Base-by-base conservation (phyloP, 2,888 invertebrate species). In the Therioaphis trifolii region DNA sequence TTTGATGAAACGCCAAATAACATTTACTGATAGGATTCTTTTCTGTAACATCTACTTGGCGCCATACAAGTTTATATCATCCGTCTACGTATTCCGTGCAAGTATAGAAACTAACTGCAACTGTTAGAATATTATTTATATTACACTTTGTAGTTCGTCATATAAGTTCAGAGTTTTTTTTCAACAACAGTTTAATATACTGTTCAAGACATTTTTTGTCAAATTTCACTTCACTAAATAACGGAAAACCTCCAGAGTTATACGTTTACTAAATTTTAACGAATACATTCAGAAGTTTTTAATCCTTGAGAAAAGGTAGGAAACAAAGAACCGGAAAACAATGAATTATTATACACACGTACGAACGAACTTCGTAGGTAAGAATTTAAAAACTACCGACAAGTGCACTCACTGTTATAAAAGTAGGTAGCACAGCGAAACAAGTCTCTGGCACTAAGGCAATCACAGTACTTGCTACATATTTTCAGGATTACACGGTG, bases 1-100 rank as follows among this genome's bases (percentile, higher is more conserved):
- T 63, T 49, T 76, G 76, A 76, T 11, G 76, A 76, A 63, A 63
- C n/a, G 76, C 76, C 76, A 76, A 76, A 63, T 49, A 63, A 49
- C 46, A 63, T 76, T 76, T 76, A 46, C 46, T n/a, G 49, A 72
- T 61, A 29, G 29, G 29, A 43, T 58, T 58, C 58, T 18, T 24
- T 63, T 63, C n/a, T 29, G 40, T 43, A 18, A 27, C 58, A 58
- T 63, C 27, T 15, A 29, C 2, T 21, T 5, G 76, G 63, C 76
- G 76, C 63, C 76, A 46, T n/a, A 15, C 7, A 46, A 76, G 63
- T 76, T 63, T 76, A 76, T 76, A 27, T 58, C 58, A 14, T 46
- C 29, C 27, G 0, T 29, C 29, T 12, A 4, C 21, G 35, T 21
- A 14, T 2, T 21, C 21, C n/a, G 14, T n/a, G 4, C 15, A 15